Evolutionary conservation across 2,888 invertebrate genomes (phyloP).

Genomic region (Carabus problematicus): DNA sequence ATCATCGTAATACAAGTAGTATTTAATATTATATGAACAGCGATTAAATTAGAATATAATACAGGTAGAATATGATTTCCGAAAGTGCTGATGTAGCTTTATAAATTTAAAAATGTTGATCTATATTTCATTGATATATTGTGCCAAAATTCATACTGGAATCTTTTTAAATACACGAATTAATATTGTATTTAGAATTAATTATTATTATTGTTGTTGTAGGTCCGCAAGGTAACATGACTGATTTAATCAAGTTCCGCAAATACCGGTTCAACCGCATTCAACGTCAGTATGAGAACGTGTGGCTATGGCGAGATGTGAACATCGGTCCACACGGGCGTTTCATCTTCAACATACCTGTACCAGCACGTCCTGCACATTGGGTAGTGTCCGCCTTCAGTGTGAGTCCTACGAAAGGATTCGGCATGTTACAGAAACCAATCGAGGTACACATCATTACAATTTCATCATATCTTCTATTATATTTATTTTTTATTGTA

Average conservation of each 20-base stretch:
- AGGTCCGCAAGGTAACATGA: conserved; percentile 70
- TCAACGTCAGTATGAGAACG: conserved; percentile 90
- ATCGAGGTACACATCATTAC: conserved; percentile 65
- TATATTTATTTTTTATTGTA: too few species aligned
- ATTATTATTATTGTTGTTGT: conserved; percentile 42
- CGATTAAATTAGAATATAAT: too few species aligned
- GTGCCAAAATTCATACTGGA: too few species aligned
- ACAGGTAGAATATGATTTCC: too few species aligned
- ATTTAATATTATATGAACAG: too few species aligned
- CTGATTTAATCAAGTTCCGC: conserved; percentile 76
- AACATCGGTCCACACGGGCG: conserved; percentile 93
- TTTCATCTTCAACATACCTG: conserved; percentile 83
- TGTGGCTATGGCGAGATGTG: conserved; percentile 94
- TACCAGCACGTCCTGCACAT: conserved; percentile 83
- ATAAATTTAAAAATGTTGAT: too few species aligned
- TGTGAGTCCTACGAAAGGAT: conserved; percentile 84
- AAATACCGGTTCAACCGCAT: conserved; percentile 88
- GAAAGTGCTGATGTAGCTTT: too few species aligned
- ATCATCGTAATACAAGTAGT: too few species aligned
- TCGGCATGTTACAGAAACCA: conserved; percentile 84
- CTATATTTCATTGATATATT: too few species aligned
- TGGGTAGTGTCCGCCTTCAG: conserved; percentile 96
- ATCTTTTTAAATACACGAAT: conserved; percentile 43
- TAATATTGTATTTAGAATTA: background rate
- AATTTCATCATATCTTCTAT: background rate